phyloP scores from a whole-genome alignment of 2,113 vertebrate genomes.

The Ageneiosus marmoratus region DNA sequence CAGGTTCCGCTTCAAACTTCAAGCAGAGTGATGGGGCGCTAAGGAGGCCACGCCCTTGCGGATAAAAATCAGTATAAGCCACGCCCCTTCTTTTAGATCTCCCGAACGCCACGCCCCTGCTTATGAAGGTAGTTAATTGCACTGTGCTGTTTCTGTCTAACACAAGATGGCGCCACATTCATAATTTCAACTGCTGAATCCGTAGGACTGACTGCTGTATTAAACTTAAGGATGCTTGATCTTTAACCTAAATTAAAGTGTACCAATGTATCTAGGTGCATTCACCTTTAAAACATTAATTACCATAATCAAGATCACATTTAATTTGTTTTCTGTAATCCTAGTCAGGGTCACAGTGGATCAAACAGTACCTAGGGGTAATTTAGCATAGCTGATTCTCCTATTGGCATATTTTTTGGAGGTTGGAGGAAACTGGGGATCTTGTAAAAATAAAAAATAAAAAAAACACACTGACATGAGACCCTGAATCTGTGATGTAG shows the following conservation, averaged over 20 bases:
- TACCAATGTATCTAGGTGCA: background rate
- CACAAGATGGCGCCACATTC: constrained; percentile 43
- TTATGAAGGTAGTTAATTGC: background rate
- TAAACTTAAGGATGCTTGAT: no score
- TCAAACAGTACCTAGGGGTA: background rate
- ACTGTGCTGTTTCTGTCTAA: background rate
- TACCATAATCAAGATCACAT: no score
- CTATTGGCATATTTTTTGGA: background rate
- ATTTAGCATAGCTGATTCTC: background rate
- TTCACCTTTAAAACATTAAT: background rate
- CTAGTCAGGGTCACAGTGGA: background rate
- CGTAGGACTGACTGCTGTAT: background rate
- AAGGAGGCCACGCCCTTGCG: background rate
- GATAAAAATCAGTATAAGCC: background rate
- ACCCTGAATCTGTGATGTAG: background rate
- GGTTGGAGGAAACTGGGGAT: background rate
- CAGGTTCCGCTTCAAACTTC: background rate
- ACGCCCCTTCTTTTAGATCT: background rate
- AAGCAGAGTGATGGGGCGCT: constrained; percentile 20
- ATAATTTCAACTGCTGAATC: background rate
- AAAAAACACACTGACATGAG: no score
- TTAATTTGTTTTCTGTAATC: background rate
- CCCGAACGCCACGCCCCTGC: background rate
- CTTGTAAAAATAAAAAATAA: no score
- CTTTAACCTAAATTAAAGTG: background rate